A percentile compares a stretch with the other conserved stretches of the same genome.
Conservation (phyloP, 2,113 vertebrate species). For the Mixornis gularis region DNA sequence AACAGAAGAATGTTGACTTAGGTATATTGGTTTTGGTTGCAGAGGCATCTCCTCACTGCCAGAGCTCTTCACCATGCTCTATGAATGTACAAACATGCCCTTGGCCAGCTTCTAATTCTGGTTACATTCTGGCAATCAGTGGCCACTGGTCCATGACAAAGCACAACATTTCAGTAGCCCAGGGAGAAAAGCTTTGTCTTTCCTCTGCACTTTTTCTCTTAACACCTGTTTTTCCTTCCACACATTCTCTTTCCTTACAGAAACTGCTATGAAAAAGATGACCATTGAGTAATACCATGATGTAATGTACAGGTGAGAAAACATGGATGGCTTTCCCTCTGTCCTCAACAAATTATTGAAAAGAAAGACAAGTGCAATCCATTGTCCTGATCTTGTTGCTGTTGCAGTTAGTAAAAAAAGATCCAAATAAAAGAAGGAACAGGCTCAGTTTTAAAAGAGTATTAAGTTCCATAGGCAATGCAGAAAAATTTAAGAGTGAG, state of each 20-base stretch:
- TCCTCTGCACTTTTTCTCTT: neutral
- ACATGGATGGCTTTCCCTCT: neutral
- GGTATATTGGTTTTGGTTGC: neutral
- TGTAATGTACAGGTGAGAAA: neutral
- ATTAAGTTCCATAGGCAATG: neutral
- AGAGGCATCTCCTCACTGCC: neutral
- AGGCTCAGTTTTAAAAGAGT: neutral
- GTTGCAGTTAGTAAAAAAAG: neutral
- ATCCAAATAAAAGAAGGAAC: neutral
- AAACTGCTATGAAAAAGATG: neutral
- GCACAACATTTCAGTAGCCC: neutral
- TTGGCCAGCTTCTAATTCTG: neutral
- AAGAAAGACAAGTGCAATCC: neutral
- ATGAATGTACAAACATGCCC: rapidly evolving
- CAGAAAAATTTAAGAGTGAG: neutral
- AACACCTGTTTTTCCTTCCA: neutral
- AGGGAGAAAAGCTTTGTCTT: neutral
- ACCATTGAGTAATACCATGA: neutral
- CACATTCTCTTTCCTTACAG: neutral
- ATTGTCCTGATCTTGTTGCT: neutral
- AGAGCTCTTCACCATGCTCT: neutral
- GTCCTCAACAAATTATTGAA: neutral
- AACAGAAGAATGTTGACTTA: neutral
- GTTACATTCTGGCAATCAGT: neutral
- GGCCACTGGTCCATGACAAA: neutral